Evolutionary conservation across 2,113 vertebrate genomes (phyloP).

Genomic region (Varanus komodoensis): DNA sequence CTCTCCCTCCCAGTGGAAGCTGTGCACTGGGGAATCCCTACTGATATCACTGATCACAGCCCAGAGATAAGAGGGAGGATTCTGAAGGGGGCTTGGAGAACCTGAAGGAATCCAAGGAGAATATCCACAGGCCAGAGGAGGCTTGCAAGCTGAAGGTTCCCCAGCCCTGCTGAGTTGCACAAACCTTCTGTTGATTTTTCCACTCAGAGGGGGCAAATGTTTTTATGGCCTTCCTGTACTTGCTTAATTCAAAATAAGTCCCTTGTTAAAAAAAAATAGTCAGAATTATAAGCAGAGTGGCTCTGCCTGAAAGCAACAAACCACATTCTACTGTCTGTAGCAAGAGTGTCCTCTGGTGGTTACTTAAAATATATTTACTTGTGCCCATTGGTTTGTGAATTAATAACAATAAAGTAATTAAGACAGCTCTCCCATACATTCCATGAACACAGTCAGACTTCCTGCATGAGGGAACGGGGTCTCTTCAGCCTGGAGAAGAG

Average conservation of each 20-base stretch:
- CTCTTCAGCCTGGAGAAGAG: no score
- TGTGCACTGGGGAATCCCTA: no score
- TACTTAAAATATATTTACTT: background rate
- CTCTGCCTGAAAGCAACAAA: background rate
- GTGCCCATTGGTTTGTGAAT: background rate
- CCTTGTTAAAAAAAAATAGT: background rate
- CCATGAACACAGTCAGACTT: no score
- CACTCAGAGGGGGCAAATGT: background rate
- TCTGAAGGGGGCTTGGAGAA: no score
- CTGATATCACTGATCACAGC: no score
- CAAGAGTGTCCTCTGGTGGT: conserved; percentile 54
- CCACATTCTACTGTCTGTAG: background rate
- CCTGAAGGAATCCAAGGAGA: no score
- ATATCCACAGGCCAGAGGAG: no score
- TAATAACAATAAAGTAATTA: background rate
- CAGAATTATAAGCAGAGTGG: background rate
- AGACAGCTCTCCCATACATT: background rate
- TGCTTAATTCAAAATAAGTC: background rate
- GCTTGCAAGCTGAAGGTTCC: no score
- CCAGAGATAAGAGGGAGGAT: no score
- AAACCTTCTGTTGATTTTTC: background rate
- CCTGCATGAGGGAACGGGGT: no score
- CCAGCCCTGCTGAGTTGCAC: no score
- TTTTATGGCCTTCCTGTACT: background rate
- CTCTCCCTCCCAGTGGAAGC: no score